Evolutionary conservation across 2,888 invertebrate genomes (phyloP).

Genomic region (Dermolepida albohirtum): DNA sequence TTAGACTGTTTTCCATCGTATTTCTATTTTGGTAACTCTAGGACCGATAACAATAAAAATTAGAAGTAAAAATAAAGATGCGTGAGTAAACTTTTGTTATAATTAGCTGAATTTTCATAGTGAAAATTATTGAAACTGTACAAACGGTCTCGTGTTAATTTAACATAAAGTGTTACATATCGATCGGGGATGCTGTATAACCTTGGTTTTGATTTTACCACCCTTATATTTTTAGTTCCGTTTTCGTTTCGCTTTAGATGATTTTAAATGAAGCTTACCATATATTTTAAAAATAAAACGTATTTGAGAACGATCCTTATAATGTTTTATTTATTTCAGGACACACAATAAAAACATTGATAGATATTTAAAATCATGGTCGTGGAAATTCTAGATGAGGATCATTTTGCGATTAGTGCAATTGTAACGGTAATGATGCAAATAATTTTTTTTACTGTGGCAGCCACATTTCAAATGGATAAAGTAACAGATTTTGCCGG

Average conservation of each 20-base stretch:
- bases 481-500: conserved; percentile 95
- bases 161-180: conserved; percentile 46
- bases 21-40: conserved; percentile 15
- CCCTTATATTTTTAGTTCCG: conserved; percentile 11
- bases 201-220: conserved; percentile 53
- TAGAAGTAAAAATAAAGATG: conserved; percentile 6
- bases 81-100: too few species aligned
- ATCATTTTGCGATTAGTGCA: conserved; percentile 88
- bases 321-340: conserved; percentile 18
- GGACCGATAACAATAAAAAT: conserved; percentile 1
- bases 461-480: conserved; percentile 87
- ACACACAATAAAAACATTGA: conserved; percentile 10
- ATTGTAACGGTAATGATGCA: conserved; percentile 89
- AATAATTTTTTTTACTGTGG: conserved; percentile 87
- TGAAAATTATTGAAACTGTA: neutral
- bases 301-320: neutral
- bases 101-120: neutral
- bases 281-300: too few species aligned
- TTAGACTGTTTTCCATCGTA: conserved; percentile 3
- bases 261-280: too few species aligned
- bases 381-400: conserved; percentile 80
- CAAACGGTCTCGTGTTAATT: neutral
- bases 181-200: conserved; percentile 57
- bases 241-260: too few species aligned
- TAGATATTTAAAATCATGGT: conserved; percentile 68